phyloP scores from a whole-genome alignment of 2,113 vertebrate genomes.

The Eptesicus fuscus region DNA sequence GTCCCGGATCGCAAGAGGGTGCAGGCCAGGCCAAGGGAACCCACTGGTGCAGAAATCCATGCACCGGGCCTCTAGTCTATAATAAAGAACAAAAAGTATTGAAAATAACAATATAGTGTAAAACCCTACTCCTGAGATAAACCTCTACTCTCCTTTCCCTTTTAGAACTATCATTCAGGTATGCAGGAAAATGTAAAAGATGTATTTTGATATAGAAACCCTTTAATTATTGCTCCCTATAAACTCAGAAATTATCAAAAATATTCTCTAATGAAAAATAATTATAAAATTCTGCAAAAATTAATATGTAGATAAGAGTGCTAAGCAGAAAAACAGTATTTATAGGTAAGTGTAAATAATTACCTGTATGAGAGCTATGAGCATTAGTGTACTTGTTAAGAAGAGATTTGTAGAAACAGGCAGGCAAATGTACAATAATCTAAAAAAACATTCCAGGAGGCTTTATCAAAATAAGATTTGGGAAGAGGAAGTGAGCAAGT shows the following conservation, averaged over 20 bases:
- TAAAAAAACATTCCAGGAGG: neutral
- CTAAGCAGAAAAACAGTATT: neutral
- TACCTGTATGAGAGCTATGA: neutral
- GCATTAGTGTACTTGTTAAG: neutral
- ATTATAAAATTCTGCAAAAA: neutral
- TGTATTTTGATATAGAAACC: neutral
- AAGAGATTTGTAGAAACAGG: neutral
- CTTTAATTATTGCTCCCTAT: neutral
- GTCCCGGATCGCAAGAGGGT: too few species aligned
- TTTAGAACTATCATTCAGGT: neutral
- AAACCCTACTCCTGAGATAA: neutral
- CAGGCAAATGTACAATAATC: neutral
- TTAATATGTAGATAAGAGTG: neutral
- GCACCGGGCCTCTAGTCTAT: neutral
- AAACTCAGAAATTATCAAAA: neutral
- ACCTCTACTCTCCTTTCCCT: neutral
- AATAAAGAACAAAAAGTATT: neutral
- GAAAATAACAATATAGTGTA: neutral
- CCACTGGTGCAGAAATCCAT: too few species aligned
- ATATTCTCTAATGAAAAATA: neutral
- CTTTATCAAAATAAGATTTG: neutral
- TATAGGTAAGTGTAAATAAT: neutral
- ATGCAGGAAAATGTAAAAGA: neutral
- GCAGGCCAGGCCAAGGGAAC: too few species aligned
- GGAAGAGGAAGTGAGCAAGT: neutral